Evolutionary conservation across 2,113 vertebrate genomes (phyloP), one percentile per base, ranked within the genome.

Genomic region (Chamaea fasciata): DNA sequence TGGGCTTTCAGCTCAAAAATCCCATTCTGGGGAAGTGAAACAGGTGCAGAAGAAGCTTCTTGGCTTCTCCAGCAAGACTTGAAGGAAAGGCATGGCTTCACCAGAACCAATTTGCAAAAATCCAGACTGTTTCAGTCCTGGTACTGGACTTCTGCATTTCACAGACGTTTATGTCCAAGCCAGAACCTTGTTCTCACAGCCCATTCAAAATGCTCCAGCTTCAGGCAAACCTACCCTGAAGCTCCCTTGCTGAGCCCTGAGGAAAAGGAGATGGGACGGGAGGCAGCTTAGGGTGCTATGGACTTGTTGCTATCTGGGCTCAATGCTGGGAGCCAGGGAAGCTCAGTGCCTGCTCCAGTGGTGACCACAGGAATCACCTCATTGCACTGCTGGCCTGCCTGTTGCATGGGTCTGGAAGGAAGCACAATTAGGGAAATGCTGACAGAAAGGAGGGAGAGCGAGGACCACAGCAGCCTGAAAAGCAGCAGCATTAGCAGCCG

Each of bases 351-450:
- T 56, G 44, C 76, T 67, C 10, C 68, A 41, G 28, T 0, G 7
- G 35, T 83, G 67, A 41, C 14, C 37, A 18, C 1, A 31, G 42
- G 14, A 18, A 44, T 5, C 27, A 1, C 42, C 5, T 63, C 0
- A 0, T 10, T 30, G 22, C 21, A 10, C 49, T 44, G 27, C 49
- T 1, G 0, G 9, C 6, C 7, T 69, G 55, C 68, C 46, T 22
- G 6, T 3, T 2, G 1, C 27, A 9, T 0, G 6, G 42, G 33
- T 53, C 78, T 5, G 14, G 16, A 64, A 26, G 11, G 55, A 64
- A 88, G 60, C 44, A 68, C 41, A 15, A 1, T 12, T 20, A 39
- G 41, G 52, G 41, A 33, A 75, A 86, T 31, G 35, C 49, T 93
- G 83, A 11, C 28, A 87, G 65, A 77, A 60, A 70, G 15, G 10